Base-by-base conservation (phyloP, 2,113 vertebrate species). In the Acanthisitta chloris region DNA sequence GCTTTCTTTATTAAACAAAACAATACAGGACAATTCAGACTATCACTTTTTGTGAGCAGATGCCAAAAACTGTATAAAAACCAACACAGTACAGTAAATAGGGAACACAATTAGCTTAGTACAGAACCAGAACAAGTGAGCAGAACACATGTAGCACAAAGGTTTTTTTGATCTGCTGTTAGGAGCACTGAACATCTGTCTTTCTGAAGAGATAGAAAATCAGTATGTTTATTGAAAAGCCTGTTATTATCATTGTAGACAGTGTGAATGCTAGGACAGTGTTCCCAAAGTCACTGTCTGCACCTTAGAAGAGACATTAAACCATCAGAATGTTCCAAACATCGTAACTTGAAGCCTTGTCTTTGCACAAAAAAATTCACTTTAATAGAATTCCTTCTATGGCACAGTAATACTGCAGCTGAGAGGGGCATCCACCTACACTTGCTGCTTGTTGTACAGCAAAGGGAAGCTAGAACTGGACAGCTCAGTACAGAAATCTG, bases 351-450 rank as follows among this genome's bases (percentile, higher is more conserved):
- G 18, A 89, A 72, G 23, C 26, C 36, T 36, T n/a, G n/a, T n/a
- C n/a, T n/a, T n/a, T n/a, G n/a, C 2, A 61, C 9, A 51, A 12
- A 10, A 25, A 59, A 51, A 10, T 58, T 29, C 25, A 58, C 52
- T 46, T 46, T 13, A 80, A 45, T n/a, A 33, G 45, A 85, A 17
- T 17, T 43, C 59, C 9, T 29, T 42, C 49, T 38, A 28, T 8
- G 29, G 38, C 54, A 36, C 36, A 62, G 18, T 13, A 64, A 42
- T 15, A 14, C 34, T 14, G 20, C 33, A 72, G n/a, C 34, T 89
- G 62, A 69, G 4, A 2, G 23, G 14, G 18, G 2, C 8, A 4
- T 51, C 31, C 24, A 83, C 2, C 2, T 8, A 31, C 18, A 5
- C 36, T 29, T 34, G 14, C 16, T 5, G 5, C 12, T 19, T 15